phyloP scores from a whole-genome alignment of 1,140 invertebrate species.

The Oedothorax gibbosus region DNA sequence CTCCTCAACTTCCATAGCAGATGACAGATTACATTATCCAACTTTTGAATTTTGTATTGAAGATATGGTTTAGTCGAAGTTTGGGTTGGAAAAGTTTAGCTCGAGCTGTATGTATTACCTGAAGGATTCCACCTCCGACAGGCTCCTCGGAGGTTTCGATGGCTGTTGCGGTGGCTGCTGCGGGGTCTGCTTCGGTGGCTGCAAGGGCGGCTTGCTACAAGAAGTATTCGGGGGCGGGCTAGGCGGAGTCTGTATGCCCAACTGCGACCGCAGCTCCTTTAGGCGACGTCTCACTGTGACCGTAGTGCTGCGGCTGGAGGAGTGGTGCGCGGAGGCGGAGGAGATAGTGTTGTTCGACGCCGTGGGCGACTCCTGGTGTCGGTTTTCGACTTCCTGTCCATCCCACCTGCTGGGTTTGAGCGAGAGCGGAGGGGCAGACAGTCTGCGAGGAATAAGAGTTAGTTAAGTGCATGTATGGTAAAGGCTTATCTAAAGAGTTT shows the following conservation, averaged over 20 bases:
- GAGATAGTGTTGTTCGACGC: neutral
- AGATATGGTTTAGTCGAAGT: too few species aligned
- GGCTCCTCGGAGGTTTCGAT: conserved; percentile 13
- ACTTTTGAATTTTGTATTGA: too few species aligned
- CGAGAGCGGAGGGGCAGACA: conserved; percentile 10
- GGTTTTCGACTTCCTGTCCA: conserved; percentile 22
- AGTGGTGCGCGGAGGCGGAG: neutral
- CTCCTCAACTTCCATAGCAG: too few species aligned
- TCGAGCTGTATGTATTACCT: too few species aligned
- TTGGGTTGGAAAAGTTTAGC: too few species aligned
- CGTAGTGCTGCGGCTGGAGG: conserved; percentile 31
- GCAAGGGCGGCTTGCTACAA: neutral
- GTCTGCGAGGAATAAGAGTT: conserved; percentile 11
- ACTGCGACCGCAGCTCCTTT: conserved; percentile 46
- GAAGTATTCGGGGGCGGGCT: conserved; percentile 11
- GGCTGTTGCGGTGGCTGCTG: conserved; percentile 2
- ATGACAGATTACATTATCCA: too few species aligned
- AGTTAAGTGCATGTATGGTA: neutral
- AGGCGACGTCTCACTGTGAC: conserved; percentile 43
- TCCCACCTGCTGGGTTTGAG: conserved; percentile 42
- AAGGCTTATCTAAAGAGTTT: neutral
- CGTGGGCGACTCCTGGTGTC: neutral
- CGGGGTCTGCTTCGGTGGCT: neutral
- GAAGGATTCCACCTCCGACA: conserved; percentile 23
- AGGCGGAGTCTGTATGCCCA: conserved; percentile 47